phyloP scores from a whole-genome alignment of 2,888 invertebrate genomes.

The Scaptomyza polygonia region DNA sequence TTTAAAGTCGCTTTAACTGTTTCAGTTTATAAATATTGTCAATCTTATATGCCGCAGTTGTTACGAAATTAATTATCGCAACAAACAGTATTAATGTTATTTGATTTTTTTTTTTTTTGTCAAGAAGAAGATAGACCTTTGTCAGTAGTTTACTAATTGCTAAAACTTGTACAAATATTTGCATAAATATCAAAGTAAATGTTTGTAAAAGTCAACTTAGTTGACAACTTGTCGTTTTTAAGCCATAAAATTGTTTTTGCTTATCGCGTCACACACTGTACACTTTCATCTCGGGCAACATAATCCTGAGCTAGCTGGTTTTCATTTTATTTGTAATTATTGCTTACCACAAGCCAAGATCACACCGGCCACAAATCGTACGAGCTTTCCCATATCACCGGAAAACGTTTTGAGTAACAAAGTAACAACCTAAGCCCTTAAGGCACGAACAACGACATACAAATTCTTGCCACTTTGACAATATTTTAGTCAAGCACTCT shows the following conservation, averaged over 20 bases:
- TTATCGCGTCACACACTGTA: slow-evolving; percentile 8
- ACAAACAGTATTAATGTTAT: not conserved
- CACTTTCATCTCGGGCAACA: slow-evolving; percentile 10
- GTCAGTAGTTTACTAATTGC: not conserved
- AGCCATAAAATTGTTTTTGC: not conserved
- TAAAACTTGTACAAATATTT: slow-evolving; percentile 12
- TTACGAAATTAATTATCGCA: too few relatives aligned
- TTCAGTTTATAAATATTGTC: slow-evolving; percentile 1
- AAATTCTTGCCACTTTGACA: slow-evolving; percentile 7
- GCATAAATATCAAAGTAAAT: not conserved
- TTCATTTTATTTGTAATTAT: not conserved
- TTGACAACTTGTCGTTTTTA: not conserved
- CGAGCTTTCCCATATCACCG: slow-evolving; percentile 28
- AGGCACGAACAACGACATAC: slow-evolving; percentile 9
- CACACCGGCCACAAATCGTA: not conserved
- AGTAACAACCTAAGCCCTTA: slow-evolving; percentile 19
- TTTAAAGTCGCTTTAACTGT: not conserved
- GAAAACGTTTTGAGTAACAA: not conserved
- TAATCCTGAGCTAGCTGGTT: slow-evolving; percentile 9
- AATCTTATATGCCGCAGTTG: not conserved
- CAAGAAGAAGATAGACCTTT: not conserved
- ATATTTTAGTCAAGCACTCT: not conserved
- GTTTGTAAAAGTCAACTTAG: not conserved
- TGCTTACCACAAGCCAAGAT: slow-evolving; percentile 46
- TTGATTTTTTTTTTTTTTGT: not conserved